Conservation (phyloP, 1,140 invertebrate genomes). For the Oncopodura yosiiana region DNA sequence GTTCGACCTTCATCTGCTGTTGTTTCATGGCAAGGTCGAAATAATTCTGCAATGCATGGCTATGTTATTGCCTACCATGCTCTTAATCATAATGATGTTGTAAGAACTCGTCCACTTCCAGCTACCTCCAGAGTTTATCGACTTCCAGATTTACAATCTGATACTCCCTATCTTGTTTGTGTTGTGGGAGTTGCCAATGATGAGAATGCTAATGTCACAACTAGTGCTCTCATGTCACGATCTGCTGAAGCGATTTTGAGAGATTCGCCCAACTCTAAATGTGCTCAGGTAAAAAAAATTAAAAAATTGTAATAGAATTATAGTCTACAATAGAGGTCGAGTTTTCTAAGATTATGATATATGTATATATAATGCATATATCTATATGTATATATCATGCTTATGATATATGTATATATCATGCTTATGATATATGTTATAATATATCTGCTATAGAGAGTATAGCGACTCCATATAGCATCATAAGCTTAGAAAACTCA, state of each 20-base stretch:
- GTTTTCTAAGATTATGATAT: no score
- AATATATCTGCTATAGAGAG: no score
- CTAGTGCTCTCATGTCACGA: constrained; percentile 21
- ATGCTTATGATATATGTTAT: no score
- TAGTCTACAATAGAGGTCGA: no score
- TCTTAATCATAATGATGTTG: constrained; percentile 48
- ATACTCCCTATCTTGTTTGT: constrained; percentile 71
- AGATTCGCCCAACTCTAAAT: constrained; percentile 35
- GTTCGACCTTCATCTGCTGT: constrained; percentile 34
- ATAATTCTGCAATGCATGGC: constrained; percentile 71
- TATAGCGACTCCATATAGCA: no score
- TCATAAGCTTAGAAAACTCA: no score
- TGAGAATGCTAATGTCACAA: constrained; percentile 36
- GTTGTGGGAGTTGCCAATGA: constrained; percentile 69
- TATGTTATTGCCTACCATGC: constrained; percentile 77
- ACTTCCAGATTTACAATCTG: constrained; percentile 59
- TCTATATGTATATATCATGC: no score
- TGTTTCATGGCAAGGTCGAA: constrained; percentile 56
- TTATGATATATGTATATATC: no score
- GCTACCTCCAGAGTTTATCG: constrained; percentile 49
- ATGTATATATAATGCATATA: no score
- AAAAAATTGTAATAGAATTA: no score
- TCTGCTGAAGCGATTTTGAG: constrained; percentile 30
- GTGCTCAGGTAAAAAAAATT: constrained; percentile 28
- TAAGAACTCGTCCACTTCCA: constrained; percentile 38